Evolutionary conservation across 2,113 vertebrate species (phyloP), one percentile per base, ranked within the genome.

Genomic region (Actenoides hombroni): DNA sequence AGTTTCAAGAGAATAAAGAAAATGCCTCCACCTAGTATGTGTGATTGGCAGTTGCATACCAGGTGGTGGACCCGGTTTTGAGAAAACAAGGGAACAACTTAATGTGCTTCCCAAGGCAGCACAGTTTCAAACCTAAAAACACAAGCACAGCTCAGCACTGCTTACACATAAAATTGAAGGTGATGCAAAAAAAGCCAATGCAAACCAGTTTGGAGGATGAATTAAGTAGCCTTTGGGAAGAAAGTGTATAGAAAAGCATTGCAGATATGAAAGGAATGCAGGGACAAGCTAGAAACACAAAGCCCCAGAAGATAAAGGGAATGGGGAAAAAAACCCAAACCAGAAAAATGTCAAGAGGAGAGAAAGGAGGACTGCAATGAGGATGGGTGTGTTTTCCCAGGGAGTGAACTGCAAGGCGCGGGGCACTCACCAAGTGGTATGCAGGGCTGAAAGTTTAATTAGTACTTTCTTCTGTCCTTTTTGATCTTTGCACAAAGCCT

Each of bases 401-500:
- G 0, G 7, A 86, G 78, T 9, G 57, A 92, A n/a, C 15, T 33
- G 68, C 39, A 33, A 90, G 85, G 56, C 48, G 1, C 3, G 3
- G 51, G 75, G 65, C 77, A 29, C 75, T 79, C 80, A 14, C 14
- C n/a, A 33, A 70, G 51, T 13, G 74, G 44, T 69, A n/a, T 48
- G 63, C 14, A 79, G 40, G 44, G 20, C 60, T 95, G 78, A 88
- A 93, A 93, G 63, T 80, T 95, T 88, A 94, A 86, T 89, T 80
- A 67, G 29, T 48, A 83, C 53, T 82, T 81, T 85, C 59, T 92
- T 88, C 86, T 84, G 48, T 44, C 25, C 77, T 75, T 88, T 97
- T 80, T 94, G 91, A 86, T 94, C 91, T 92, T 83, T 77, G 71
- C 79, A 93, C 94, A 93, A 96, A 97, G 88, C 57, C 69, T 90